Base-by-base conservation (phyloP, 1,140 invertebrate species). In the Solenopsis fugax region DNA sequence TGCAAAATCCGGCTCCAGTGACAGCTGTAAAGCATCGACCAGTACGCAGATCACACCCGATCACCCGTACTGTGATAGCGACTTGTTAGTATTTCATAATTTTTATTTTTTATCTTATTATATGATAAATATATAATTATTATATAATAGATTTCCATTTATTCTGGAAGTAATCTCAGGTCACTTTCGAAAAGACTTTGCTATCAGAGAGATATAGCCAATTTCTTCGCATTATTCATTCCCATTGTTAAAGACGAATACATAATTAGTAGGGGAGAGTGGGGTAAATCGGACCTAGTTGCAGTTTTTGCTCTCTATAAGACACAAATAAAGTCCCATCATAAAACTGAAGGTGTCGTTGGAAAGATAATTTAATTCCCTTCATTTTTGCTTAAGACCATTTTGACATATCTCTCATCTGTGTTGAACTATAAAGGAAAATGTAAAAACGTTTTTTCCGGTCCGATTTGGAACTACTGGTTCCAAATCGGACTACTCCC, bases 11-110 rank as follows among this genome's bases (percentile, higher is more conserved):
- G 12, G 95, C 96, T 24, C 95, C 96, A 5, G 95, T 96, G 3
- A 96, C 96, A 2, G 94, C 95, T 6, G 95, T 97, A 78, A 96
- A 96, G 91, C 96, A 96, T 85, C 94, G 96, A 69, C 96, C 96
- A 12, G 94, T 96, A 69, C 96, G 95, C 80, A 95, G 94, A 87
- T 95, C 95, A 75, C 95, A 96, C 92, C 96, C 96, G 4, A 94
- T 96, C 54, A 95, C 95, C 1, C 96, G 96, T 77, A 96, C 94
- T 37, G 90, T 96, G 18, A 93, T 95, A 21, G 95, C 96, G 21
- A 96, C 96, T 69, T 97, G 96, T 96, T 92, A 95, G 95, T 89
- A 81, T 58, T 52, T 21, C 12, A 64, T 2, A n/a, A 4, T 4
- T 73, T 64, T 54, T 18, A 24, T 0, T 64, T 58, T 75, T 41